Conservation (phyloP, 2,888 invertebrate species). For the Cerceris rybyensis region DNA sequence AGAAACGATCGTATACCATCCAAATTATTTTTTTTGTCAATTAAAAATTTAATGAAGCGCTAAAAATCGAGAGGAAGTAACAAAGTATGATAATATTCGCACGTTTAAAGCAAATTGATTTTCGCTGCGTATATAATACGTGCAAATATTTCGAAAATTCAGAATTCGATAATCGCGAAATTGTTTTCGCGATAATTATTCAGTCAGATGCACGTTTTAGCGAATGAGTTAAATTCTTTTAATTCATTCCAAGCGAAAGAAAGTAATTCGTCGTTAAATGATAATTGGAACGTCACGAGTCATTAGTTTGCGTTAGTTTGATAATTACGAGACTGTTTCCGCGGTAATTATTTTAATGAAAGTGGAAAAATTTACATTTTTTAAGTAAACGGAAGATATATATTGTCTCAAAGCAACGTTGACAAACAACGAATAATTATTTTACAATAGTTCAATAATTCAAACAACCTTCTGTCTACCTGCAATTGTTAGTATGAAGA, state of each 20-base stretch:
- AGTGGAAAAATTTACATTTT: neutral
- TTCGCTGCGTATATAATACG: conserved; percentile 16
- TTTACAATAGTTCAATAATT: too few relatives aligned
- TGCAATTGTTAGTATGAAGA: too few relatives aligned
- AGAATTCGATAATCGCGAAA: neutral
- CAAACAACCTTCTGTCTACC: too few relatives aligned
- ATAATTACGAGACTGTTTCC: neutral
- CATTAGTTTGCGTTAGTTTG: neutral
- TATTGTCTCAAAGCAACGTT: too few relatives aligned
- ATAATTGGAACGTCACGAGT: too few relatives aligned
- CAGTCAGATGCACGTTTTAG: too few relatives aligned
- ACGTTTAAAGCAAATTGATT: conserved; percentile 40
- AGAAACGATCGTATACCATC: conserved; percentile 53
- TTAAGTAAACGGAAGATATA: too few relatives aligned
- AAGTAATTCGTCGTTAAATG: too few relatives aligned
- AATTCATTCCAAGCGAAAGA: too few relatives aligned
- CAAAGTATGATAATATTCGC: conserved; percentile 35
- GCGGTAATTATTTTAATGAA: too few relatives aligned
- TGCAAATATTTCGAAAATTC: conserved; percentile 7
- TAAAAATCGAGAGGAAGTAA: neutral
- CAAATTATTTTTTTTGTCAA: conserved; percentile 46
- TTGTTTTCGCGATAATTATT: neutral
- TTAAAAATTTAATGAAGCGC: neutral
- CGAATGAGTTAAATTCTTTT: too few relatives aligned
- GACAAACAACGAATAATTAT: too few relatives aligned